Base-by-base conservation (phyloP, 2,797 vertebrate species). In the Ambastaia sidthimunki region DNA sequence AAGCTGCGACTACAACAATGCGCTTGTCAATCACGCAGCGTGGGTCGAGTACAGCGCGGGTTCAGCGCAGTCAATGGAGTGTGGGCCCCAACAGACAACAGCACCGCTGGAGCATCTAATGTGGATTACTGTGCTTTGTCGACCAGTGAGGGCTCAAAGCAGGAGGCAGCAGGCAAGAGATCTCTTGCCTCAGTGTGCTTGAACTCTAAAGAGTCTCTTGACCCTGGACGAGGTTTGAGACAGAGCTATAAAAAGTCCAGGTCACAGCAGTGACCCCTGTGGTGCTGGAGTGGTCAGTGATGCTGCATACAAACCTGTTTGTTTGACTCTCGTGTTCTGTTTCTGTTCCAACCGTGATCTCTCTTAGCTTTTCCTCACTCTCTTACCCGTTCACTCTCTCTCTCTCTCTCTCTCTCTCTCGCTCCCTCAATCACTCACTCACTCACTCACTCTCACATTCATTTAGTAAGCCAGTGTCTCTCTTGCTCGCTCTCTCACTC, bases 91-190 rank as follows among this genome's bases (percentile, higher is more conserved):
- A 79, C 74, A 76, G 74, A 78, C 41, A 65, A 37, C 19, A 55
- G 87, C 85, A 88, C 86, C 76, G 89, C 82, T 83, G 37, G 76
- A 89, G 90, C 90, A 91, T 91, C 90, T 93, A 88, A 91, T 91
- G 88, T 90, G 87, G 89, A 92, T 92, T 93, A 92, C 86, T 81
- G 86, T 86, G 89, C 88, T 90, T 89, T 90, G 88, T 88, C 89
- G 86, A 86, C 86, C 73, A 87, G 84, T 85, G 83, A 84, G 75
- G 84, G 88, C 89, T 89, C 83, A 86, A 80, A 31, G 48, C 68
- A 66, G 73, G 83, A 80, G 85, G 85, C 79, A 85, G 83, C 80
- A 81, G 74, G 84, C 82, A 86, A 82, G 87, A 89, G 83, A 72
- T 76, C 79, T 84, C 76, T 82, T 65, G 76, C 86, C 65, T 80